Evolutionary conservation across 2,113 vertebrate genomes (phyloP).

Genomic region (Puma concolor): DNA sequence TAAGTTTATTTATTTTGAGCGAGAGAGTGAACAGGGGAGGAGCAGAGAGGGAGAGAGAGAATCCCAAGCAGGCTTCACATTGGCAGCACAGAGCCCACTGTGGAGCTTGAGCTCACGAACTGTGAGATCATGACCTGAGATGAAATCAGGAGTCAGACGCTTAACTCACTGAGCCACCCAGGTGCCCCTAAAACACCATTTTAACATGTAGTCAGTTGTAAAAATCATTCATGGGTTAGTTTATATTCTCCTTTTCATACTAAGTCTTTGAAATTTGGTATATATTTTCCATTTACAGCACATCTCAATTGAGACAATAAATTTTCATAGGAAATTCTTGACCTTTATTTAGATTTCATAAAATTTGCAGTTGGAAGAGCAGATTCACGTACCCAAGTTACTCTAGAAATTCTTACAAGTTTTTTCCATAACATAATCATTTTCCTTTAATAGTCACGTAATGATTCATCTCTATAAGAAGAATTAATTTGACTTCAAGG

Average conservation of each 20-base stretch:
- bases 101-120: too few species aligned
- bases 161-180: too few species aligned
- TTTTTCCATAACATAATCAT: neutral
- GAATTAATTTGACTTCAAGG: neutral
- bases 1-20: too few species aligned
- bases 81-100: too few species aligned
- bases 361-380: neutral
- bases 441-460: neutral
- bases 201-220: neutral
- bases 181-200: neutral
- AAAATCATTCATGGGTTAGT: neutral
- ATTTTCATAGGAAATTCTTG: neutral
- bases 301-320: neutral
- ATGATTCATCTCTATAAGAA: neutral
- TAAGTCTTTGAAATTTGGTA: neutral
- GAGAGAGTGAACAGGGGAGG: too few species aligned
- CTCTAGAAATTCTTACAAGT: neutral
- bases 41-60: too few species aligned
- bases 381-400: neutral
- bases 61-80: too few species aligned
- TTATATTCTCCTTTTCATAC: neutral
- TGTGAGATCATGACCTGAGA: too few species aligned
- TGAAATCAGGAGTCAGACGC: too few species aligned
- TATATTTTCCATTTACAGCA: neutral
- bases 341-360: neutral